phyloP scores from a whole-genome alignment of 2,113 vertebrate genomes.

The Leptosomus discolor region DNA sequence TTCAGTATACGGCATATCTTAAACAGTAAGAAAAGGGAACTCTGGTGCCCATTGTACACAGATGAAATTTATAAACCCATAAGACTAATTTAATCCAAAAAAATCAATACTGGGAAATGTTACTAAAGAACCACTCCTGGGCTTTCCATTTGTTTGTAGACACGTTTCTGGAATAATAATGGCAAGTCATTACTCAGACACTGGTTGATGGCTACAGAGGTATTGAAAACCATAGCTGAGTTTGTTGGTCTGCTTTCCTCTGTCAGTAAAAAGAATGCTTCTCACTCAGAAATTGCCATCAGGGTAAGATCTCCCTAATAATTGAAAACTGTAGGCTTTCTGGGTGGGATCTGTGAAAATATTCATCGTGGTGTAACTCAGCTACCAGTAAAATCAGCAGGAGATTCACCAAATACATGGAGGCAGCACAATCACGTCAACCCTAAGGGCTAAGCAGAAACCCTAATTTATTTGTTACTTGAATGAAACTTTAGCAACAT shows the following conservation, averaged over 20 bases:
- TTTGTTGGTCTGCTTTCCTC: background rate
- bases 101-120: background rate
- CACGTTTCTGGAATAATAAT: background rate
- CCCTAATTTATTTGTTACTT: background rate
- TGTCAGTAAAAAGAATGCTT: background rate
- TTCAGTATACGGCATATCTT: background rate
- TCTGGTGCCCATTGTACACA: background rate
- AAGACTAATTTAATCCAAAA: background rate
- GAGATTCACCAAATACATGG: background rate
- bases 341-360: background rate
- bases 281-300: background rate
- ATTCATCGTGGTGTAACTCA: background rate
- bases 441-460: background rate
- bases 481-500: background rate
- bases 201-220: background rate
- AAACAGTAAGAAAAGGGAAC: background rate
- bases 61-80: conserved; percentile 6
- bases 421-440: background rate
- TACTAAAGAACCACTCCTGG: background rate
- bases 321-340: background rate
- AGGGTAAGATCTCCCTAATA: background rate
- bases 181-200: background rate
- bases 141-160: background rate
- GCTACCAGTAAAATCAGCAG: background rate
- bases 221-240: background rate